Conservation (phyloP, 1,140 invertebrate species). For the Diabrotica undecimpunctata region DNA sequence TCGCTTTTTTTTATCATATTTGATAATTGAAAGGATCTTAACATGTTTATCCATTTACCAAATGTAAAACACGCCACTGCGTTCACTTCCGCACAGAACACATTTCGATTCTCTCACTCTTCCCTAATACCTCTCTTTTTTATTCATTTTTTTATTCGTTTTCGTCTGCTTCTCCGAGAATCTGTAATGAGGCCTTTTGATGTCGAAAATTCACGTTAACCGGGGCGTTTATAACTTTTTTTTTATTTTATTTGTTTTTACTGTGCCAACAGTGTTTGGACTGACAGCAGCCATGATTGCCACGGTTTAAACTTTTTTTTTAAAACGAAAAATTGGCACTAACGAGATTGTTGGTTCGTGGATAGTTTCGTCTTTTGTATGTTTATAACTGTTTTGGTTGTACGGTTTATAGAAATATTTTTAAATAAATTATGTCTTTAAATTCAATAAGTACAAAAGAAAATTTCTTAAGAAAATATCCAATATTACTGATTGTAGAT, state of each 20-base stretch:
- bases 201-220: conserved; percentile 5
- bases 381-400: too few relatives aligned
- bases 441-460: too few relatives aligned
- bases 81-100: not conserved
- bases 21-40: too few relatives aligned
- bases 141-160: not conserved
- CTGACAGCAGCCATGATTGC: not conserved
- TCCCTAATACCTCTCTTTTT: not conserved
- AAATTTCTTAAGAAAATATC: too few relatives aligned
- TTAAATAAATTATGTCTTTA: too few relatives aligned
- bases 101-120: not conserved
- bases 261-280: not conserved
- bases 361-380: too few relatives aligned
- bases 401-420: too few relatives aligned
- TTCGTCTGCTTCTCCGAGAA: conserved; percentile 1
- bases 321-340: too few relatives aligned
- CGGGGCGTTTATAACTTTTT: not conserved
- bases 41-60: too few relatives aligned
- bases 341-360: too few relatives aligned
- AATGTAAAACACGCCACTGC: not conserved
- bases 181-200: conserved; percentile 13
- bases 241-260: not conserved
- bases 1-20: too few relatives aligned
- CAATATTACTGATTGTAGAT: too few relatives aligned
- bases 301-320: not conserved